phyloP scores from a whole-genome alignment of 2,888 invertebrate genomes.

The Ennomos erosarius region DNA sequence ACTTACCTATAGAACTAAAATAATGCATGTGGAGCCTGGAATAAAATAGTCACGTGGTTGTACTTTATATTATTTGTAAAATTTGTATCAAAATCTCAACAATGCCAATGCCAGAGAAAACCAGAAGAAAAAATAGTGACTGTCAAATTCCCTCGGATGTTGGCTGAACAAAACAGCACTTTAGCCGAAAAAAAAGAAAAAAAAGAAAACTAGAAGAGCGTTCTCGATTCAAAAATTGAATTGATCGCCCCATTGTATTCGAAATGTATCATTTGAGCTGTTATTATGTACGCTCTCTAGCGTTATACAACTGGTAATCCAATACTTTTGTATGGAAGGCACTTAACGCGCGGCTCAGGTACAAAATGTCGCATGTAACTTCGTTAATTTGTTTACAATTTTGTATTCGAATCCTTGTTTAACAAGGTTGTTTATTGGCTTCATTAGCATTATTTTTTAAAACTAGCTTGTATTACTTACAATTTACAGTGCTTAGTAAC shows the following conservation, averaged over 20 bases:
- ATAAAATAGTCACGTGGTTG: no score
- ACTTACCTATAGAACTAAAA: no score
- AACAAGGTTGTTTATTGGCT: conserved; percentile 35
- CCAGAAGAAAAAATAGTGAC: conserved; percentile 82
- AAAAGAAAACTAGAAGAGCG: conserved; percentile 81
- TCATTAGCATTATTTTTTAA: conserved; percentile 12
- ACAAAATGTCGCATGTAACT: conserved; percentile 68
- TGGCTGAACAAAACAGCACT: conserved; percentile 85
- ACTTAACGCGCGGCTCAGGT: conserved; percentile 72
- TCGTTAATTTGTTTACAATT: conserved; percentile 67
- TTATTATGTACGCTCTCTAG: conserved; percentile 83
- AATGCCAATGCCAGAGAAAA: conserved; percentile 70
- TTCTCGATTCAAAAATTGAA: conserved; percentile 86
- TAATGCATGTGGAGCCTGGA: no score
- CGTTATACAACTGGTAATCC: conserved; percentile 82
- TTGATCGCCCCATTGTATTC: conserved; percentile 86
- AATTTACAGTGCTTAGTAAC: no score
- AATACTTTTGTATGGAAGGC: conserved; percentile 85
- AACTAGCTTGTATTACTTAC: no score
- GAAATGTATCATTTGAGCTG: conserved; percentile 85
- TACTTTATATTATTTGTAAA: conserved; percentile 7
- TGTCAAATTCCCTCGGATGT: conserved; percentile 82
- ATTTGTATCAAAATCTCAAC: conserved; percentile 61
- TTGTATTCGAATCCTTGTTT: conserved; percentile 46
- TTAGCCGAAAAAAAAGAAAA: conserved; percentile 73